Evolutionary conservation across 1,140 invertebrate species (phyloP).

Genomic region (Palaemon carinicauda): DNA sequence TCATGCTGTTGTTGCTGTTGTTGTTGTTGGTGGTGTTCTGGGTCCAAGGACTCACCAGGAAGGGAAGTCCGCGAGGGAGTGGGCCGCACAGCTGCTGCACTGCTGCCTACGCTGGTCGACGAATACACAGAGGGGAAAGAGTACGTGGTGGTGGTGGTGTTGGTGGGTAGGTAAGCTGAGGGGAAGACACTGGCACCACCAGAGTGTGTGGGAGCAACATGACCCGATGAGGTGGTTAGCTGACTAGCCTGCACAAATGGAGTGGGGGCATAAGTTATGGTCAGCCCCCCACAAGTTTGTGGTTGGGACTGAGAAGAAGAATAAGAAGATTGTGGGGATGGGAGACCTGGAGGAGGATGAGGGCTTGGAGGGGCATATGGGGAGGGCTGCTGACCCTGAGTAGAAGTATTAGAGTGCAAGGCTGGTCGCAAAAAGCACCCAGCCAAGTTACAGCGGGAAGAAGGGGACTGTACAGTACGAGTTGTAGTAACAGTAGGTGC

Average conservation of each 20-base stretch:
- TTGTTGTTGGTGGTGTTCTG: background rate
- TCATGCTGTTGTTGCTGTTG: background rate
- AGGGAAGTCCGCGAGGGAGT: conserved; percentile 60
- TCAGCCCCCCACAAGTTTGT: conserved; percentile 24
- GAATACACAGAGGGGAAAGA: conserved; percentile 42
- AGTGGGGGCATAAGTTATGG: conserved; percentile 45
- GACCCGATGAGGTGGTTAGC: conserved; percentile 33
- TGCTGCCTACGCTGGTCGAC: conserved; percentile 7
- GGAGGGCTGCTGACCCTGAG: conserved; percentile 35
- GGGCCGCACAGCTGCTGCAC: conserved; percentile 63
- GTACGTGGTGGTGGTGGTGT: conserved; percentile 35
- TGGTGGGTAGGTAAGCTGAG: conserved; percentile 45
- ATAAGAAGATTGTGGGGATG: conserved; percentile 28
- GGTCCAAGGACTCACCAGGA: conserved; percentile 43
- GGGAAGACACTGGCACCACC: conserved; percentile 32
- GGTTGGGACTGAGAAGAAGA: conserved; percentile 20
- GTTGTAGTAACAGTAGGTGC: conserved; percentile 39
- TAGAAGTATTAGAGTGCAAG: conserved; percentile 29
- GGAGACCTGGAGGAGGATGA: conserved; percentile 45
- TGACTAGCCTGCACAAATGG: conserved; percentile 48
- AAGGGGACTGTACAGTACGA: conserved; percentile 37
- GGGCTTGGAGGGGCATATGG: conserved; percentile 50
- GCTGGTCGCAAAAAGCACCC: conserved; percentile 47
- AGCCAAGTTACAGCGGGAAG: conserved; percentile 47
- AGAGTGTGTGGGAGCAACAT: conserved; percentile 41